phyloP scores from a whole-genome alignment of 2,797 vertebrate species.

The Propithecus deckenii region DNA sequence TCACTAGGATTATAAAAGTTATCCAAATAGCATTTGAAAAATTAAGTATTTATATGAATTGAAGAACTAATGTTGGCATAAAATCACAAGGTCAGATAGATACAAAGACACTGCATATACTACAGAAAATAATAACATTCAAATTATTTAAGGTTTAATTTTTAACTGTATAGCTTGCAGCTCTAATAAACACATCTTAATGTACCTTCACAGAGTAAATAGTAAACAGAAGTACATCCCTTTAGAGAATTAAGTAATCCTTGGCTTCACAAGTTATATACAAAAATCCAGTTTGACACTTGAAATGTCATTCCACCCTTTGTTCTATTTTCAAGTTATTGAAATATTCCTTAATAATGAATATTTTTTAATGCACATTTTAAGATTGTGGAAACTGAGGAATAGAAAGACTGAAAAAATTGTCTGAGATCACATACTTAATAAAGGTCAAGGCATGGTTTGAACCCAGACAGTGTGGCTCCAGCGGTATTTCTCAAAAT shows the following conservation, averaged over 20 bases:
- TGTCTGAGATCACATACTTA: background rate
- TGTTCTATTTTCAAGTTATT: background rate
- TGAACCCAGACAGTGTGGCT: background rate
- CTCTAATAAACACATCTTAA: background rate
- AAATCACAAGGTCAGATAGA: background rate
- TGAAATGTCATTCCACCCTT: background rate
- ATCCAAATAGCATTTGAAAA: background rate
- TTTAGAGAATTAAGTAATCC: background rate
- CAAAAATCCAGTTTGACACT: background rate
- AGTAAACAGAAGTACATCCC: background rate
- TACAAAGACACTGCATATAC: background rate
- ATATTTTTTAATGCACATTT: background rate
- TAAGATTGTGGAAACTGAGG: background rate
- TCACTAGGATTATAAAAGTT: background rate
- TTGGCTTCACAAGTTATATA: background rate
- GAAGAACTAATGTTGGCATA: background rate
- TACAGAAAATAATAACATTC: background rate
- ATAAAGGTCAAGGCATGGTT: background rate
- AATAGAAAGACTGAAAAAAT: background rate
- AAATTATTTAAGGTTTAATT: background rate
- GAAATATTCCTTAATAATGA: background rate
- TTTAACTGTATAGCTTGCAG: background rate
- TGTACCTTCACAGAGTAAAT: background rate
- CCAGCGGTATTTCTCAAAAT: background rate
- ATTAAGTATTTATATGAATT: background rate